Evolutionary conservation across 2,797 vertebrate genomes (phyloP).

Genomic region (Poliocrania exsul): DNA sequence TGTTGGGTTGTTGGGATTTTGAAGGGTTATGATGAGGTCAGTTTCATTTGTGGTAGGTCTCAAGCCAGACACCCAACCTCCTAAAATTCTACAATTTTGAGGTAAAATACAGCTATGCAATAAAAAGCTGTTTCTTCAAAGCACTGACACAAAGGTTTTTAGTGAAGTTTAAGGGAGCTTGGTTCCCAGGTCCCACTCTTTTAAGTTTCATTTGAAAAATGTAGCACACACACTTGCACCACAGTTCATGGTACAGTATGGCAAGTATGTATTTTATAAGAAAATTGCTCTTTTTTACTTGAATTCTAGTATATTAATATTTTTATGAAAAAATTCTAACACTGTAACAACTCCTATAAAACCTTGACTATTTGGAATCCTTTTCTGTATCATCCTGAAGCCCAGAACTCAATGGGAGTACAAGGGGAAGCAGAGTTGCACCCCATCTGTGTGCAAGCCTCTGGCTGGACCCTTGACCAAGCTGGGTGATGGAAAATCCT

Average conservation of each 20-base stretch:
- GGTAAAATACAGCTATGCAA: constrained; percentile 5
- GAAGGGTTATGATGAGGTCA: constrained; percentile 58
- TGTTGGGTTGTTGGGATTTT: constrained; percentile 19
- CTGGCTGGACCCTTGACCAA: neutral
- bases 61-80: constrained; percentile 34
- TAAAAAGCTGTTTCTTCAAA: constrained; percentile 50
- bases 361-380: neutral
- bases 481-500: neutral
- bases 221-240: neutral
- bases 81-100: constrained; percentile 34
- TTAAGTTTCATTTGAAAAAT: constrained; percentile 10
- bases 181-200: constrained; percentile 11
- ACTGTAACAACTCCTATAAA: constrained; percentile 33
- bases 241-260: neutral
- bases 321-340: constrained; percentile 27
- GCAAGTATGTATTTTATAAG: constrained; percentile 41
- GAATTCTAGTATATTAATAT: constrained; percentile 13
- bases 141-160: neutral
- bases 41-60: constrained; percentile 61
- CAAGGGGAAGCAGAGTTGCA: neutral
- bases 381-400: neutral
- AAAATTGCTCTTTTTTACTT: constrained; percentile 14
- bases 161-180: neutral
- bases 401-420: neutral
- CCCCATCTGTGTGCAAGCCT: neutral